A percentile compares a stretch with the other conserved stretches of the same genome.
Evolutionary conservation across 2,113 vertebrate genomes (phyloP).

Genomic region (Murina feae): DNA sequence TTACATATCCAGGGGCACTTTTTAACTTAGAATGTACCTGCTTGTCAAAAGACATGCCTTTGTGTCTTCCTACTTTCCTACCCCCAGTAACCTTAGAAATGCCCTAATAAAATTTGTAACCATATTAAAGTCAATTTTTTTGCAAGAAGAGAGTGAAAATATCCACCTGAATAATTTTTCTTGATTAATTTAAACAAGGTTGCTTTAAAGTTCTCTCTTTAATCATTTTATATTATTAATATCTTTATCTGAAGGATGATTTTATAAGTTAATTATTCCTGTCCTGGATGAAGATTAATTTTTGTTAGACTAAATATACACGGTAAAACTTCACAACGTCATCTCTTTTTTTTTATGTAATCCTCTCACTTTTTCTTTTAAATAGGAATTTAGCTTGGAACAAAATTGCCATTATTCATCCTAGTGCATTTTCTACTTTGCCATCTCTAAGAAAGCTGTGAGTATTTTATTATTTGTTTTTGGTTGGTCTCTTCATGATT

Average conservation of each 20-base stretch:
- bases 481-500: not conserved
- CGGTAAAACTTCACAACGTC: not conserved
- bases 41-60: not conserved
- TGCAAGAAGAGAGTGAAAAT: conserved; percentile 41
- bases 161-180: not conserved
- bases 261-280: not conserved
- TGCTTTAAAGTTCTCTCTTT: not conserved
- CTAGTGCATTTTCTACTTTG: conserved; percentile 88
- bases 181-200: conserved; percentile 1
- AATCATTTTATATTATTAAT: not conserved
- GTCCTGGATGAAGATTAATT: conserved; percentile 30
- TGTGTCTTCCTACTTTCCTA: not conserved
- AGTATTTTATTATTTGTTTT: conserved; percentile 78
- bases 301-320: not conserved
- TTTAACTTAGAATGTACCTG: not conserved
- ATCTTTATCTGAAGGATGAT: not conserved
- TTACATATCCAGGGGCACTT: not conserved
- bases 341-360: conserved; percentile 36
- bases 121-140: conserved; percentile 38
- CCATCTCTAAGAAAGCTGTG: conserved; percentile 93
- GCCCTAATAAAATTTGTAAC: conserved; percentile 20
- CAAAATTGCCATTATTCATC: conserved; percentile 85
- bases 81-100: not conserved
- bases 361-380: conserved; percentile 56
- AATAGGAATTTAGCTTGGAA: conserved; percentile 93